Base-by-base conservation (phyloP, 2,113 vertebrate genomes). In the Circaetus gallicus region DNA sequence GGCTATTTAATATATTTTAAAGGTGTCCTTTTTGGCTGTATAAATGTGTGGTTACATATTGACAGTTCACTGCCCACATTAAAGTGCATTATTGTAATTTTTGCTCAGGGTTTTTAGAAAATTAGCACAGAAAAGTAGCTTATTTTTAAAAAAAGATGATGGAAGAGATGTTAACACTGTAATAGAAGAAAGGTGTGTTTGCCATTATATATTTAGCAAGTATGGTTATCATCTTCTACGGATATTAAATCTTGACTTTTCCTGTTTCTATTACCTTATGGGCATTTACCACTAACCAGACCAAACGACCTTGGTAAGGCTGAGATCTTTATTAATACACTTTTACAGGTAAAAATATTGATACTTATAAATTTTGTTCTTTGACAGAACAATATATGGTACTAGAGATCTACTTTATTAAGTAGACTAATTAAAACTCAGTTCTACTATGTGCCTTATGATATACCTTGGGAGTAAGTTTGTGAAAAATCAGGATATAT, bases 391-490 rank as follows among this genome's bases (percentile, higher is more conserved):
- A 99, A 99, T 98, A 99, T 98, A 99, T 98, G 99, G 99, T 99
- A 98, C 99, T 99, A 99, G 98, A 98, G 98, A 98, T 99, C 99
- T 99, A 99, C 99, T 99, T 98, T 97, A 98, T 98, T 98, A 98
- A 99, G 99, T 99, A 99, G 99, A 99, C 99, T 98, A 96, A 98
- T 98, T 98, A 98, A 99, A 99, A 99, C 99, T 99, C 99, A 99
- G 99, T 99, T 99, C 98, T 99, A 99, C 98, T 98, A 99, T 98
- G 99, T 99, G 99, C 99, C 99, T 99, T 99, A 99, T 97, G 98
- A 98, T 99, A 99, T 99, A 99, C 99, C 99, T 99, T 99, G 99
- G 99, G 98, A 99, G 99, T 99, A 99, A 99, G 99, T 99, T 99
- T 99, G 99, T 99, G 99, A 99, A 99, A 98, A 99, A 99, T 99